Evolutionary conservation across 2,888 invertebrate species (phyloP).

Genomic region (Rhorus exstirpatorius): DNA sequence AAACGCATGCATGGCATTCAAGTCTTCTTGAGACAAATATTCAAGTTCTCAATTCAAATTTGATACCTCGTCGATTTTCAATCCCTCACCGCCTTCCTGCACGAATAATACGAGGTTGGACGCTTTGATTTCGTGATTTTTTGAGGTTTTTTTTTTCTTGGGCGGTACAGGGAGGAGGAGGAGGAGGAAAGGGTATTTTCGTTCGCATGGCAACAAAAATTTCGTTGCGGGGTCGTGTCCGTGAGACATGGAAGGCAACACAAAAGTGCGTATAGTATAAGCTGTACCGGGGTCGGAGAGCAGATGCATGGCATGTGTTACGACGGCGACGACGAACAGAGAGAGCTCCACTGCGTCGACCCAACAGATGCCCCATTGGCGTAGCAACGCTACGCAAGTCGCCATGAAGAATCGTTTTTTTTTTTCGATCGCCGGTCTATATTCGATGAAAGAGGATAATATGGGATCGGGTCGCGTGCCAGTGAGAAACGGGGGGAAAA

Average conservation of each 20-base stretch:
- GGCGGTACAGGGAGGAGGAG: neutral
- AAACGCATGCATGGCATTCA: neutral
- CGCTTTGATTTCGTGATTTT: neutral
- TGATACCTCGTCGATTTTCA: neutral
- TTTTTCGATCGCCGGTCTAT: constrained; percentile 38
- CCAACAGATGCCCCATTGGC: constrained; percentile 84
- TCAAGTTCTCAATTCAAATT: neutral
- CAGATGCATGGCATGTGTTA: constrained; percentile 85
- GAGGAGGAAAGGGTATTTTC: constrained; percentile 6
- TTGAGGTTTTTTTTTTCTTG: constrained; percentile 1
- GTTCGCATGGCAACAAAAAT: constrained; percentile 80
- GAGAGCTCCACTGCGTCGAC: constrained; percentile 65
- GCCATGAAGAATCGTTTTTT: constrained; percentile 68
- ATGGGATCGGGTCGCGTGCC: constrained; percentile 78
- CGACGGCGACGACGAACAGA: constrained; percentile 70
- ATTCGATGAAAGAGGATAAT: constrained; percentile 4
- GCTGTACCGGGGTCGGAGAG: constrained; percentile 77
- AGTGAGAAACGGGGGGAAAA: constrained; percentile 7
- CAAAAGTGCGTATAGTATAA: constrained; percentile 80
- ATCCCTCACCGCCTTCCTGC: too few species aligned
- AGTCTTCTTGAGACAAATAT: neutral
- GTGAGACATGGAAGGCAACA: constrained; percentile 79
- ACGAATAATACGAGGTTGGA: neutral
- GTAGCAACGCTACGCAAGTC: constrained; percentile 71
- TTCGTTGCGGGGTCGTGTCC: constrained; percentile 76